These are phyloP conservation scores for Papilio gigon DNA, from an alignment of 2,888 invertebrate genomes.

Conservation along the genomic window DNA sequence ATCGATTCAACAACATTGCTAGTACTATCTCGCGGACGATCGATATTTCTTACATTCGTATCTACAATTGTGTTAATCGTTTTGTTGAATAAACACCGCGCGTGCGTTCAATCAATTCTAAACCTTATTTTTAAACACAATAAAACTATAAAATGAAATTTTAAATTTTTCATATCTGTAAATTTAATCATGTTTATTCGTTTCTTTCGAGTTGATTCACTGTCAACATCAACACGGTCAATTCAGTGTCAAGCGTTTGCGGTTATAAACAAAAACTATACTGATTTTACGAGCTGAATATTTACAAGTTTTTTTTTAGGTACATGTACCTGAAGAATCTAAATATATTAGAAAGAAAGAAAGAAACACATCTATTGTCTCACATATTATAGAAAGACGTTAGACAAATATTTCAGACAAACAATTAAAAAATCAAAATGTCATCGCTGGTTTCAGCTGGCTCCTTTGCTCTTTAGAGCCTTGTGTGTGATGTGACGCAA, in stretches of 20 bases:
- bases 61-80: constrained; percentile 59
- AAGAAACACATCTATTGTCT: too few relatives aligned
- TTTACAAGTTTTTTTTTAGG: constrained; percentile 27
- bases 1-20: constrained; percentile 76
- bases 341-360: background rate
- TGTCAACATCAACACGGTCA: constrained; percentile 75
- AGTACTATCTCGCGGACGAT: constrained; percentile 74
- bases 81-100: constrained; percentile 44
- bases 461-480: too few relatives aligned
- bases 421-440: too few relatives aligned
- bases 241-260: constrained; percentile 74
- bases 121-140: constrained; percentile 45
- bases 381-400: too few relatives aligned
- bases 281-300: constrained; percentile 54
- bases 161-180: constrained; percentile 26
- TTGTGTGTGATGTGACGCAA: too few relatives aligned
- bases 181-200: constrained; percentile 48
- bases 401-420: too few relatives aligned
- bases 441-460: too few relatives aligned
- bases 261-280: constrained; percentile 66
- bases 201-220: constrained; percentile 74
- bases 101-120: constrained; percentile 46
- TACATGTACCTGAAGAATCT: background rate
- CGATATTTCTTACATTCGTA: constrained; percentile 77
- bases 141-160: constrained; percentile 29